Percentiles rank a stretch among this genome's conserved stretches.
phyloP scores from a whole-genome alignment of 1,140 invertebrate genomes.

The Ceratosolen fusciceps region DNA sequence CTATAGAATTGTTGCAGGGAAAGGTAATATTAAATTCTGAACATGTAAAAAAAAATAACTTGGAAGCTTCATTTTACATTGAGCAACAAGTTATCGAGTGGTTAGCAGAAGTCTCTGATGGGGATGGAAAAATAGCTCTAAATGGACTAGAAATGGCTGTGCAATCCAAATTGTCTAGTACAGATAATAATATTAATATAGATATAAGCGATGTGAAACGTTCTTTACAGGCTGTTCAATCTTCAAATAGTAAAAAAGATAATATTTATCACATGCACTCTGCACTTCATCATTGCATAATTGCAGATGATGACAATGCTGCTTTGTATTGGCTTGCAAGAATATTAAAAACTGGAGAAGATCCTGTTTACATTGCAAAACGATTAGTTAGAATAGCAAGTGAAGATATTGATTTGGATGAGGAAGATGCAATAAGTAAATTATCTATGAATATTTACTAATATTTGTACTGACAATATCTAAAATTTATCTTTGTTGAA shows the following conservation, averaged over 20 bases:
- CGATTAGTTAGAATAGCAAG: conserved; percentile 80
- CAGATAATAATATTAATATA: conserved; percentile 59
- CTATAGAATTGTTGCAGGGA: conserved; percentile 68
- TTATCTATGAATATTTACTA: conserved; percentile 2
- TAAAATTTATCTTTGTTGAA: neutral
- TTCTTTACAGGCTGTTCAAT: conserved; percentile 74
- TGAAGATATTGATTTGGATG: conserved; percentile 78
- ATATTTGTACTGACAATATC: neutral
- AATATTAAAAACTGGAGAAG: conserved; percentile 84
- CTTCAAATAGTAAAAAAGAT: conserved; percentile 81
- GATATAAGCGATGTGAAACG: conserved; percentile 76
- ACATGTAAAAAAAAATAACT: conserved; percentile 48
- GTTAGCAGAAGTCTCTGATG: conserved; percentile 82
- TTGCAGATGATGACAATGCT: conserved; percentile 82
- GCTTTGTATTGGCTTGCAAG: conserved; percentile 85
- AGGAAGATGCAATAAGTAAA: conserved; percentile 71
- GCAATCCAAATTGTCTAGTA: conserved; percentile 65
- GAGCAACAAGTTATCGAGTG: conserved; percentile 76
- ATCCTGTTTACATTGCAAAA: conserved; percentile 83
- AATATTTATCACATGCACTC: conserved; percentile 77
- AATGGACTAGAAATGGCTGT: conserved; percentile 80
- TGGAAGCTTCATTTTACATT: conserved; percentile 64
- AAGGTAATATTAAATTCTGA: conserved; percentile 46
- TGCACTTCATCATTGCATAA: conserved; percentile 85
- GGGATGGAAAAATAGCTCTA: conserved; percentile 83